Base-by-base conservation (phyloP, 2,113 vertebrate species). In the Aphyosemion australe region DNA sequence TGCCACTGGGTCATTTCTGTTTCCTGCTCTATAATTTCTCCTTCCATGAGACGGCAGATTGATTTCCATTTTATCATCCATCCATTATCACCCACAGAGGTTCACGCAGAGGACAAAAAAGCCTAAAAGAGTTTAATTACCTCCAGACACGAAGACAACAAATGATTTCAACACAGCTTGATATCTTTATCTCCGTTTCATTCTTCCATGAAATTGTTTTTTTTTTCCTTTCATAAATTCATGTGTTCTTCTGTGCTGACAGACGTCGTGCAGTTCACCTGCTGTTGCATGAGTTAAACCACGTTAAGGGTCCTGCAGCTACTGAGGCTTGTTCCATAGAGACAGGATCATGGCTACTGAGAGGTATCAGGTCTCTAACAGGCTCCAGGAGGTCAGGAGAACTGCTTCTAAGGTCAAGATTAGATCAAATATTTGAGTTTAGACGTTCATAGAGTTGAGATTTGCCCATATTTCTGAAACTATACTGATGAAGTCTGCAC, bases 61-160 rank as follows among this genome's bases (percentile, higher is more conserved):
- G 78, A 87, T 79, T 57, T 65, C 21, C 52, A 58, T 42, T 3
- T 54, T 48, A 16, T 37, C 48, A 13, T 53, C 56, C 53, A 14
- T 65, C 57, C 69, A 56, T 57, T 52, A 67, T 83, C 78, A 66
- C 69, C 72, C 63, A 64, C 74, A 34, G 43, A 45, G 71, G 74
- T 69, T 80, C 76, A 51, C 1, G 21, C 54, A 31, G 62, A 48
- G 65, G 57, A 61, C 65, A 70, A 74, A 67, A 4, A 37, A 7
- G 41, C 18, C 54, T 0, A 16, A 41, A 47, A 59, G 65, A 63
- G 39, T 73, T 80, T 82, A 78, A 82, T 85, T 82, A 82, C 74
- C 76, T 14, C 56, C 0, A 0, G 63, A 42, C 26, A 26, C 26
- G 5, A 26, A 26, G 26, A 26, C 26, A 76, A 80, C 72, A 57